Conservation (phyloP, 2,113 vertebrate genomes). For the Emydura subglobosa region DNA sequence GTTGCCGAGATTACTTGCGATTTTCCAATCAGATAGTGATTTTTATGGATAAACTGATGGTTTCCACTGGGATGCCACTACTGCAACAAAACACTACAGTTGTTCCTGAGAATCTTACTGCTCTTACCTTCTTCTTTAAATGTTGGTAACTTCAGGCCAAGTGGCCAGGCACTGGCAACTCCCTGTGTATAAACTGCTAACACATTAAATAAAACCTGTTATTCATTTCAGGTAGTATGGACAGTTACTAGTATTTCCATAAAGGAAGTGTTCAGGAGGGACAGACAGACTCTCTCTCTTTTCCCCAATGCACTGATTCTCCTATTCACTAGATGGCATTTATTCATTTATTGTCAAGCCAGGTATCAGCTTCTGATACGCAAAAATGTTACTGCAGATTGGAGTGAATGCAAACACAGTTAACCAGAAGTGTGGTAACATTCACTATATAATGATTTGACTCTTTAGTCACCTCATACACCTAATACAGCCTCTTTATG, state of each 20-base stretch:
- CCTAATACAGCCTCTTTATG: not conserved
- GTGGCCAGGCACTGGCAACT: not conserved
- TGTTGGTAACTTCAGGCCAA: not conserved
- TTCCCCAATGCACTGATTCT: not conserved
- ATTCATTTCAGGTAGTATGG: not conserved
- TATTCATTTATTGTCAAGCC: not conserved
- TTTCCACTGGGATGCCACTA: not conserved
- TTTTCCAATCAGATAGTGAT: not conserved
- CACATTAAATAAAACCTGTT: not conserved
- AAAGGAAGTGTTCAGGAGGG: not conserved
- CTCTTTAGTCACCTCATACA: too few relatives aligned
- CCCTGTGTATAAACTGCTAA: not conserved
- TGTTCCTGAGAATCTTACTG: not conserved
- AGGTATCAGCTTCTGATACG: not conserved
- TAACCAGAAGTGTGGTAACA: too few relatives aligned
- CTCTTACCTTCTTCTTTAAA: not conserved
- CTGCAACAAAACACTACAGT: not conserved
- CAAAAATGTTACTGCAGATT: not conserved
- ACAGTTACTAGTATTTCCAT: not conserved
- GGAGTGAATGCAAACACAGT: not conserved
- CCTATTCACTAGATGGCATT: not conserved
- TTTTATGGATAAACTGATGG: not conserved
- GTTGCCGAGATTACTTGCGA: not conserved
- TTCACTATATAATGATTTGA: too few relatives aligned
- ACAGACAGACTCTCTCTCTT: too few relatives aligned